Conservation (phyloP, 92 coral and sea anemone genomes). For the Galaxea fascicularis region DNA sequence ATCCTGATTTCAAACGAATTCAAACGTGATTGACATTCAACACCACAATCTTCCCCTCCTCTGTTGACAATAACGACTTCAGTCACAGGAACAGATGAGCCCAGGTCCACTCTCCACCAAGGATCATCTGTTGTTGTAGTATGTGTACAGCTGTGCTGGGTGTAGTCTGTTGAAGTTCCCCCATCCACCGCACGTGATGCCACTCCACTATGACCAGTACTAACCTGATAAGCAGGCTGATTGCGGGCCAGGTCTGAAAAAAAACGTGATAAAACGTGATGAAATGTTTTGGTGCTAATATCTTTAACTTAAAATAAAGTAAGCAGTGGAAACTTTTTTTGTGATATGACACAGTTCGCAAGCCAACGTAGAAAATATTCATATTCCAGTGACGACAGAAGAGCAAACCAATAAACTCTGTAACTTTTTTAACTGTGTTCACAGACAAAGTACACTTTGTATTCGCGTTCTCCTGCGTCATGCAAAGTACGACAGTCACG, state of each 20-base stretch:
- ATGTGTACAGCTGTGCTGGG: background rate
- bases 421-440: too few relatives aligned
- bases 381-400: too few relatives aligned
- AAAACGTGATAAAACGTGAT: background rate
- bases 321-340: too few relatives aligned
- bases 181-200: conserved; percentile 22
- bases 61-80: conserved; percentile 26
- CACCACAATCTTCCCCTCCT: background rate
- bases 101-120: conserved; percentile 28
- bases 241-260: background rate
- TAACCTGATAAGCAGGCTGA: background rate
- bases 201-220: background rate
- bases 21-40: background rate
- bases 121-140: background rate
- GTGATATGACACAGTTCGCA: too few relatives aligned
- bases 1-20: background rate
- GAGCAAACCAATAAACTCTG: too few relatives aligned
- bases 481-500: too few relatives aligned
- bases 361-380: too few relatives aligned
- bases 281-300: too few relatives aligned
- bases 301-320: too few relatives aligned
- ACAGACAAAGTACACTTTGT: too few relatives aligned
- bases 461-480: too few relatives aligned
- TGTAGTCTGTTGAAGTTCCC: background rate
- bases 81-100: conserved; percentile 7